Base-by-base conservation (phyloP, 53 echinoderm and acorn worm genomes). In the Holothuria scabra region DNA sequence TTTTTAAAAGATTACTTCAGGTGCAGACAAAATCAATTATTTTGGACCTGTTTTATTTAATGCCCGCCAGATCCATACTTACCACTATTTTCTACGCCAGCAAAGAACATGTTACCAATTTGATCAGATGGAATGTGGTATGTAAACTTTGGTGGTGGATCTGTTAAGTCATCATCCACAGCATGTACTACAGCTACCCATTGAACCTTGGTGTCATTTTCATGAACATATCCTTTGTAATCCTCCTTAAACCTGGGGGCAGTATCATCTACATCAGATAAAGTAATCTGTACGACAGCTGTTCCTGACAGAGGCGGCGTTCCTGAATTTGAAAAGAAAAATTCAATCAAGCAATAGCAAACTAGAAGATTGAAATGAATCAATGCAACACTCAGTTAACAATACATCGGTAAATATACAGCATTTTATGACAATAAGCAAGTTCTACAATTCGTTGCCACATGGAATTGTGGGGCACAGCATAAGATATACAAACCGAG, bases 231-330 rank as follows among this genome's bases (percentile, higher is more conserved):
- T 10, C 93, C 89, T 10, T 10, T 62, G 83, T 95, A 94, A 33
- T 91, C 86, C 44, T 93, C 86, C 1, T 83, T 83, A 71, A 99
- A 99, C 33, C 80, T 79, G 20, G 99, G 99, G 11, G 89, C 86
- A 4, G 94, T 92, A 83, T 99, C 99, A 56, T 95, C 90, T 21
- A 99, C 89, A 32, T 99, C 99, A 0, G n/a, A 19, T 3, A 94
- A 57, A 11, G 55, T 80, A 4, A 97, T 67, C 18, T 19, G 63
- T 0, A 99, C 70, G 29, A 81, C 89, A 5, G 94, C 94, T 25
- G 82, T 84, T 52, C 99, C 99, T 19, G 87, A 83, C 83, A 91
- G 65, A 5, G 94, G 90, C 22, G 94, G 99, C 0, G 34, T 82
- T 20, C 93, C 99, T 99, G 75, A 21, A 52, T 52, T 16, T 1